Conservation (phyloP, 2,797 vertebrate genomes). For the Sarcophilus harrisii region DNA sequence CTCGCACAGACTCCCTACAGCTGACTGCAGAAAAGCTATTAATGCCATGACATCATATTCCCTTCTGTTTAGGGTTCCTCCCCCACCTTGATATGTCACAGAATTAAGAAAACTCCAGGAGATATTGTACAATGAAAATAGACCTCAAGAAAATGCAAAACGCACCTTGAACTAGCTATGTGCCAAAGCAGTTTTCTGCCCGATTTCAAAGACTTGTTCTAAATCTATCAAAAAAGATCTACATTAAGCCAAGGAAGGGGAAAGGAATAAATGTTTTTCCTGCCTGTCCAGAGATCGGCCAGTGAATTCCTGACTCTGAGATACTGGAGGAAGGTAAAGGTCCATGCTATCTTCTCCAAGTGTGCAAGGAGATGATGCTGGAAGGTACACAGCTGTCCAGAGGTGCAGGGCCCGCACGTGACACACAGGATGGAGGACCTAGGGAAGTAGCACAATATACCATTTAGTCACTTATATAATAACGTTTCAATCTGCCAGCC, state of each 20-base stretch:
- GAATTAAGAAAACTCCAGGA: constrained; percentile 27
- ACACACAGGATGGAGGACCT: constrained; percentile 98
- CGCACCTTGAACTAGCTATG: constrained; percentile 15
- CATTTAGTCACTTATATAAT: neutral
- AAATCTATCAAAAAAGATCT: constrained; percentile 38
- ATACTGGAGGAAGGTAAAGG: constrained; percentile 91
- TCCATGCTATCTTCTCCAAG: constrained; percentile 97
- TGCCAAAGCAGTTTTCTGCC: constrained; percentile 44
- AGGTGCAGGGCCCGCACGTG: constrained; percentile 96
- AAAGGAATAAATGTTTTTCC: constrained; percentile 33
- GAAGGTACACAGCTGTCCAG: constrained; percentile 98
- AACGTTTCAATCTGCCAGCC: neutral
- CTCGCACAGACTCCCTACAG: neutral
- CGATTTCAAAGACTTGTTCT: constrained; percentile 53
- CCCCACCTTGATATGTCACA: constrained; percentile 22
- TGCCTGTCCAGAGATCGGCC: constrained; percentile 95
- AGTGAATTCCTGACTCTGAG: constrained; percentile 93
- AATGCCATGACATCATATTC: constrained; percentile 35
- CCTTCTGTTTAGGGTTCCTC: constrained; percentile 48
- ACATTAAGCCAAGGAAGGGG: constrained; percentile 17
- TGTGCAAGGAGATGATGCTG: constrained; percentile 95
- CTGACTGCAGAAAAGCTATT: constrained; percentile 22
- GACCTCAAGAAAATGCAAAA: constrained; percentile 63
- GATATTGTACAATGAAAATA: constrained; percentile 50
- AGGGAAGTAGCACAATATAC: constrained; percentile 17